phyloP scores from a whole-genome alignment of 2,797 vertebrate species.

The Cyprinodon diabolis region DNA sequence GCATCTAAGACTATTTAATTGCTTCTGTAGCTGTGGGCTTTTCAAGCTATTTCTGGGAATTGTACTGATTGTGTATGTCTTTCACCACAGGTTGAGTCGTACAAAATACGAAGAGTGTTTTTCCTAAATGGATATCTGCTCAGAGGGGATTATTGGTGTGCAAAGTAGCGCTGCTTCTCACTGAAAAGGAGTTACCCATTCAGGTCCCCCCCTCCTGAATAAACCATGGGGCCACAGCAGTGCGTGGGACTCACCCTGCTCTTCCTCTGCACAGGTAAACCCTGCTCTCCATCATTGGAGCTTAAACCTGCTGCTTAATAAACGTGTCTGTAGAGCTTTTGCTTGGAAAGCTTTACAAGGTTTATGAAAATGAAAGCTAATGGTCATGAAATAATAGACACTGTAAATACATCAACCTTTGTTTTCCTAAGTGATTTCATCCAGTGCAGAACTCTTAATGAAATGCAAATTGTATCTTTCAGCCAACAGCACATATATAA shows the following conservation, averaged over 20 bases:
- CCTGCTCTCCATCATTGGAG: neutral
- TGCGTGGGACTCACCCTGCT: constrained; percentile 69
- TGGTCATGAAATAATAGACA: constrained; percentile 27
- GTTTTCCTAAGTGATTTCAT: constrained; percentile 40
- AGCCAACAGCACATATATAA: constrained; percentile 62
- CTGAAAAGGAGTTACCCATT: constrained; percentile 48
- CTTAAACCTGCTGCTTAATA: neutral
- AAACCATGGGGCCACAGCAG: constrained; percentile 58
- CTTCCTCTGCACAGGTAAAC: constrained; percentile 79
- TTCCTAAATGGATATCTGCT: constrained; percentile 49
- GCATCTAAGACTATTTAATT: neutral
- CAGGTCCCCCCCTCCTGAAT: constrained; percentile 37
- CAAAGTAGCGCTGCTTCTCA: constrained; percentile 49
- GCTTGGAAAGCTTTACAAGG: constrained; percentile 10
- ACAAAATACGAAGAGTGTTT: constrained; percentile 42
- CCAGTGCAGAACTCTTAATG: constrained; percentile 50
- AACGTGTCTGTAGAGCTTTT: neutral
- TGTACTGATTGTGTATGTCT: constrained; percentile 38
- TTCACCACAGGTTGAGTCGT: constrained; percentile 55
- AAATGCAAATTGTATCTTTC: constrained; percentile 67
- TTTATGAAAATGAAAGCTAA: constrained; percentile 30
- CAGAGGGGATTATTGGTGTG: constrained; percentile 55
- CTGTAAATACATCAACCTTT: constrained; percentile 52
- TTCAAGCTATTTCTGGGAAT: neutral
- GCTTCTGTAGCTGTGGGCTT: too few species aligned